phyloP scores from a whole-genome alignment of 1,140 invertebrate species.

The Leguminivora glycinivorella region DNA sequence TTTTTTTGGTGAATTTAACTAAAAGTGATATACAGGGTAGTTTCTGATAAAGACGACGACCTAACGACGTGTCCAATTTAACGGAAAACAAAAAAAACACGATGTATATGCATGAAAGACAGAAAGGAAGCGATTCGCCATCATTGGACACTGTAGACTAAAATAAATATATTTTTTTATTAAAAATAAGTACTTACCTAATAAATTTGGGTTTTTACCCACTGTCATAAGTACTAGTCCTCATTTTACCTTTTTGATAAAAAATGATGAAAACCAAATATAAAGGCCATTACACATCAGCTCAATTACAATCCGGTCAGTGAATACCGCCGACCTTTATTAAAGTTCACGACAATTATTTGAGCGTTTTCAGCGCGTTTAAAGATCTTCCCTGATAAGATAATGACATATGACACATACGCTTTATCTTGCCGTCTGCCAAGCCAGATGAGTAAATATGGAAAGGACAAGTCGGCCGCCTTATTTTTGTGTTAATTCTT shows the following conservation, averaged over 20 bases:
- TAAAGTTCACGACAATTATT: slow-evolving; percentile 12
- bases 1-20: too few species aligned
- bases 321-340: neutral
- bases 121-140: too few species aligned
- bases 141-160: too few species aligned
- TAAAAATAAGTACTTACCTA: too few species aligned
- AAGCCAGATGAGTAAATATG: neutral
- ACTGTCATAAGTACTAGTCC: neutral
- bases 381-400: slow-evolving; percentile 9
- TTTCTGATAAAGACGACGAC: too few species aligned
- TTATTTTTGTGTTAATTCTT: too few species aligned
- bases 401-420: neutral
- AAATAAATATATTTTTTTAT: too few species aligned
- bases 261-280: neutral
- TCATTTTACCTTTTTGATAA: neutral
- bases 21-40: too few species aligned
- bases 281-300: slow-evolving; percentile 3
- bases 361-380: neutral
- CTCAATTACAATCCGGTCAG: neutral
- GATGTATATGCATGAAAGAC: too few species aligned
- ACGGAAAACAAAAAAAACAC: too few species aligned
- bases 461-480: neutral
- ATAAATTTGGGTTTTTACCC: too few species aligned
- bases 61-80: too few species aligned
- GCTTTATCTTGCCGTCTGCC: neutral